phyloP scores from a whole-genome alignment of 2,888 invertebrate genomes.

The Rhagophthalmus giganteus region DNA sequence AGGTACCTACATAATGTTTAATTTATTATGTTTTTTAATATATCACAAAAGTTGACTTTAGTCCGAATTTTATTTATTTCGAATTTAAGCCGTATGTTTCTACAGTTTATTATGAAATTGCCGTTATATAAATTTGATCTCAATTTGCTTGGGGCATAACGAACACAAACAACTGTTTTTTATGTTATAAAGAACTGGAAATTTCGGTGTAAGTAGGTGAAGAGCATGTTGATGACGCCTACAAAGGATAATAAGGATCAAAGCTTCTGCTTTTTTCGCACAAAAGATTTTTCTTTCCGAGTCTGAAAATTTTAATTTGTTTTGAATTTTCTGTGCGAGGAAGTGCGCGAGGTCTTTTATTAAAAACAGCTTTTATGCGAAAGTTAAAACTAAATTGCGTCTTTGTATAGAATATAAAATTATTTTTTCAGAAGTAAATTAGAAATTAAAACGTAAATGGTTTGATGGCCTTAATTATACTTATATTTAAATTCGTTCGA shows the following conservation, averaged over 20 bases:
- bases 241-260: slow-evolving; percentile 28
- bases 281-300: slow-evolving; percentile 16
- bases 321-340: slow-evolving; percentile 23
- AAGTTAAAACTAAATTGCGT: slow-evolving; percentile 19
- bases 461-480: too few relatives aligned
- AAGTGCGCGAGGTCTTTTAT: slow-evolving; percentile 21
- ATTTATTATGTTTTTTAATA: not conserved
- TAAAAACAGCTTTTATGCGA: slow-evolving; percentile 19
- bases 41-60: too few relatives aligned
- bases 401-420: slow-evolving; percentile 13
- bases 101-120: slow-evolving; percentile 3
- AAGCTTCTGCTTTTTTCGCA: slow-evolving; percentile 10
- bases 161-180: slow-evolving; percentile 19
- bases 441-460: slow-evolving; percentile 1
- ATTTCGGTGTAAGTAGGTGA: slow-evolving; percentile 19
- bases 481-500: too few relatives aligned
- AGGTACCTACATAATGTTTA: not conserved
- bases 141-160: slow-evolving; percentile 16
- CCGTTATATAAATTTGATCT: slow-evolving; percentile 14
- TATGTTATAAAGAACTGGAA: slow-evolving; percentile 17
- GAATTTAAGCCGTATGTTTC: not conserved
- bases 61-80: not conserved
- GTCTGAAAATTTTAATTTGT: slow-evolving; percentile 28
- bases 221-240: slow-evolving; percentile 24
- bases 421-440: slow-evolving; percentile 8